phyloP scores from a whole-genome alignment of 2,113 vertebrate species.

The Tetraodon nigroviridis region DNA sequence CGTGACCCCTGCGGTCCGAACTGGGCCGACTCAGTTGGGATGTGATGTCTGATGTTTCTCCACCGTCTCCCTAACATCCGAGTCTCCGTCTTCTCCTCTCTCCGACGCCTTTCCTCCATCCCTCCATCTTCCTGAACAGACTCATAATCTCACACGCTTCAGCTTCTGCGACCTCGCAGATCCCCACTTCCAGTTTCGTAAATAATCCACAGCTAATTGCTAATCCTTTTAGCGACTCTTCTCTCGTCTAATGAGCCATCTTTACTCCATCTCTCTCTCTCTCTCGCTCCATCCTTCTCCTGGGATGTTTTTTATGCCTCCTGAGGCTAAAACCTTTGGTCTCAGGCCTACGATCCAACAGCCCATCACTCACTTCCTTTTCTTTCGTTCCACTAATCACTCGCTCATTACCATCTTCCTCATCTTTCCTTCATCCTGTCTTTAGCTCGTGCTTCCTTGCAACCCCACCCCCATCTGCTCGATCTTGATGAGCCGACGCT shows the following conservation, averaged over 20 bases:
- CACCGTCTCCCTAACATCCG: too few relatives aligned
- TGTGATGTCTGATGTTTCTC: too few relatives aligned
- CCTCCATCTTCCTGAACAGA: slow-evolving; percentile 32
- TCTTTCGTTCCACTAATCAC: slow-evolving; percentile 33
- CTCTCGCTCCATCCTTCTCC: not conserved
- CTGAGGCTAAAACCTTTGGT: too few relatives aligned
- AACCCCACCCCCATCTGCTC: slow-evolving; percentile 26
- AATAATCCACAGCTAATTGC: slow-evolving; percentile 59
- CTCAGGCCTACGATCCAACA: too few relatives aligned
- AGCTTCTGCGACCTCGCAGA: slow-evolving; percentile 27
- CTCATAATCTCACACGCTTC: slow-evolving; percentile 40
- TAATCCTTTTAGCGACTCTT: slow-evolving; percentile 71
- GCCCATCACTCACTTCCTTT: not conserved
- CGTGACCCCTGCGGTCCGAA: too few relatives aligned
- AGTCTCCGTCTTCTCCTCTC: not conserved
- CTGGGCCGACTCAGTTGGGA: too few relatives aligned
- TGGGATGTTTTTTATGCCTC: too few relatives aligned
- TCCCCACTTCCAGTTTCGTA: slow-evolving; percentile 52
- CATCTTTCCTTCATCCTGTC: slow-evolving; percentile 30
- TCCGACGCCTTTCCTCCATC: slow-evolving; percentile 7
- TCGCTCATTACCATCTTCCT: slow-evolving; percentile 20
- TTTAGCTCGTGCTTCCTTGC: not conserved
- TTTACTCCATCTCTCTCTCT: slow-evolving; percentile 9
- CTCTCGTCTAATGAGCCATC: slow-evolving; percentile 62
- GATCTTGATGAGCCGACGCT: slow-evolving; percentile 1